Conservation (phyloP, 2,797 vertebrate genomes). For the Cossypha polioptera region DNA sequence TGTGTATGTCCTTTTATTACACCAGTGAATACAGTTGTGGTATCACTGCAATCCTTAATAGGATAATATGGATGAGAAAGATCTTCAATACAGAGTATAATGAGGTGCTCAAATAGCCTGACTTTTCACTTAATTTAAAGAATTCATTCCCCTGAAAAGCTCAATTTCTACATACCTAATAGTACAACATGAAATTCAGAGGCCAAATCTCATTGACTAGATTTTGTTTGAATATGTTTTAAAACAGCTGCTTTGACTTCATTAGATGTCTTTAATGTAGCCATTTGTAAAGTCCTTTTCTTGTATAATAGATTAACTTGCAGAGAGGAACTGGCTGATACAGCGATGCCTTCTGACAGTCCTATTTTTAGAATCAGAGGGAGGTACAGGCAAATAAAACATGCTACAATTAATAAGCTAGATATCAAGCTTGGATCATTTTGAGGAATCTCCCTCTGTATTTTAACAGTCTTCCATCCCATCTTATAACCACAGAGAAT, state of each 20-base stretch:
- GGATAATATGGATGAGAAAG: constrained; percentile 67
- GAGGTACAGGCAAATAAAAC: constrained; percentile 32
- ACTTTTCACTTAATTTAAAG: constrained; percentile 69
- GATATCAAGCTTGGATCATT: background rate
- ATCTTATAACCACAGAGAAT: background rate
- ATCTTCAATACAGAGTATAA: constrained; percentile 55
- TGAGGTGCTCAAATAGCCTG: constrained; percentile 61
- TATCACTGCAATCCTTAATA: constrained; percentile 59
- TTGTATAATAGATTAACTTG: constrained; percentile 51
- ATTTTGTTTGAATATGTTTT: constrained; percentile 65
- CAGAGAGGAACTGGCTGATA: background rate
- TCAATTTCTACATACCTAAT: constrained; percentile 49
- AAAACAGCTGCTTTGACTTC: constrained; percentile 51
- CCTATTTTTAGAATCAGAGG: constrained; percentile 59
- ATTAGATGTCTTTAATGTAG: constrained; percentile 63
- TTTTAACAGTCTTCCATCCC: background rate
- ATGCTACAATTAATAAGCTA: constrained; percentile 19
- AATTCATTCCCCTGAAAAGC: constrained; percentile 55
- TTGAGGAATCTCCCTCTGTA: constrained; percentile 27
- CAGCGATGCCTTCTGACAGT: constrained; percentile 2
- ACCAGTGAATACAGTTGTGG: constrained; percentile 52
- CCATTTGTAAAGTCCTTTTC: constrained; percentile 56
- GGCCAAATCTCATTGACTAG: constrained; percentile 27
- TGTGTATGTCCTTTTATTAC: constrained; percentile 49
- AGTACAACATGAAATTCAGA: constrained; percentile 52